Percentiles rank a stretch among this genome's conserved stretches.
phyloP scores from a whole-genome alignment of 2,888 invertebrate species.

The Drosophila pseudotakahashii region DNA sequence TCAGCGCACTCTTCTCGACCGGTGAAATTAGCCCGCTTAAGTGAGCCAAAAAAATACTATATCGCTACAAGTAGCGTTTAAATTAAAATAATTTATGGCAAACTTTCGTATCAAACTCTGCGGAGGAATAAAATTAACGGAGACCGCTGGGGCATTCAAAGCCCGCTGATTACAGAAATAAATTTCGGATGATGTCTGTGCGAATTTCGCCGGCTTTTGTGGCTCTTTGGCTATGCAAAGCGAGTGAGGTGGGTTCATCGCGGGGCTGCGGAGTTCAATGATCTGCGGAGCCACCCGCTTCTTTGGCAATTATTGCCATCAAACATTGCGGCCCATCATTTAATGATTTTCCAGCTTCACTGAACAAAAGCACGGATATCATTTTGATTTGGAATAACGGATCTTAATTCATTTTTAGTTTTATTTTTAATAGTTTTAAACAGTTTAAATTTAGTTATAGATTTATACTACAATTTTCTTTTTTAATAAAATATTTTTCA shows the following conservation, averaged over 20 bases:
- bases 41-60: slow-evolving; percentile 26
- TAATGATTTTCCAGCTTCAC: neutral
- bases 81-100: slow-evolving; percentile 52
- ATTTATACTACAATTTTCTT: no score
- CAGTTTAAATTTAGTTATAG: no score
- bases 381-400: neutral
- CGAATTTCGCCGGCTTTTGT: slow-evolving; percentile 54
- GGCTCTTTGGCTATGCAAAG: slow-evolving; percentile 64
- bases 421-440: no score
- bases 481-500: no score
- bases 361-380: neutral
- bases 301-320: slow-evolving; percentile 37
- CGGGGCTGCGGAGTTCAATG: slow-evolving; percentile 61
- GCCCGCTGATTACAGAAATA: slow-evolving; percentile 62
- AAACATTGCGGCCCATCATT: slow-evolving; percentile 1
- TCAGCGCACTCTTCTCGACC: slow-evolving; percentile 24
- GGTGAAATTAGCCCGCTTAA: slow-evolving; percentile 31
- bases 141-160: slow-evolving; percentile 29
- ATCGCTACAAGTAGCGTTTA: slow-evolving; percentile 44
- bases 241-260: slow-evolving; percentile 48
- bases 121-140: slow-evolving; percentile 53
- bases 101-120: slow-evolving; percentile 42
- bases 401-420: no score
- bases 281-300: slow-evolving; percentile 53
- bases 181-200: slow-evolving; percentile 55